These are phyloP conservation scores for Diphyllodes magnificus DNA, from an alignment of 2,113 vertebrate genomes.

Conservation along the genomic window DNA sequence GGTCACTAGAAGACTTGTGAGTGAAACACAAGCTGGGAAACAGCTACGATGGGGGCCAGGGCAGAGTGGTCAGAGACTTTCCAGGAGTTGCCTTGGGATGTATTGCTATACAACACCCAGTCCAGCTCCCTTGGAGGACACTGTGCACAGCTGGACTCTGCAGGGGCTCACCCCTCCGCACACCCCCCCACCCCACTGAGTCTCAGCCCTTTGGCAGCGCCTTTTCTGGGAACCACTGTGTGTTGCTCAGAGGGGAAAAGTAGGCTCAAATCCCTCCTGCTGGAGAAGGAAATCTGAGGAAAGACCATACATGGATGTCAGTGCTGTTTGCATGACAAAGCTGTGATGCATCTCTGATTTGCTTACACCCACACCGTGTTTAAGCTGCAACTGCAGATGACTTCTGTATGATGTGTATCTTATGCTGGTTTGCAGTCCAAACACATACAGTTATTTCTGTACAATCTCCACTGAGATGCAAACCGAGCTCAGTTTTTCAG, in stretches of 20 bases:
- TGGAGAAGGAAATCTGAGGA: neutral
- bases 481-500: neutral
- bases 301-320: neutral
- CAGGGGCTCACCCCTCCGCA: neutral
- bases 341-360: neutral
- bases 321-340: neutral
- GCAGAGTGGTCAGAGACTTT: neutral
- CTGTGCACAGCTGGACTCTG: neutral
- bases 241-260: neutral
- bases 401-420: neutral
- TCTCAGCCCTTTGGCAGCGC: neutral
- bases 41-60: rapidly evolving
- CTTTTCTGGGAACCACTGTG: neutral
- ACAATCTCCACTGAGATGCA: neutral
- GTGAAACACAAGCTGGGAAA: neutral
- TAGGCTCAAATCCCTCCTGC: neutral
- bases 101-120: neutral
- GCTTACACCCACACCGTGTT: neutral
- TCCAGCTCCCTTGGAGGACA: neutral
- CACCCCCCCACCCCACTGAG: neutral
- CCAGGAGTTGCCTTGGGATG: neutral
- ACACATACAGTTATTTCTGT: neutral
- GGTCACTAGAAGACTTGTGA: neutral
- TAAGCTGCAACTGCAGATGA: neutral
- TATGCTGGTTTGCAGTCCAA: neutral